These are phyloP conservation scores for Orthosia incerta DNA, from an alignment of 2,888 invertebrate genomes.

Conservation along the genomic window DNA sequence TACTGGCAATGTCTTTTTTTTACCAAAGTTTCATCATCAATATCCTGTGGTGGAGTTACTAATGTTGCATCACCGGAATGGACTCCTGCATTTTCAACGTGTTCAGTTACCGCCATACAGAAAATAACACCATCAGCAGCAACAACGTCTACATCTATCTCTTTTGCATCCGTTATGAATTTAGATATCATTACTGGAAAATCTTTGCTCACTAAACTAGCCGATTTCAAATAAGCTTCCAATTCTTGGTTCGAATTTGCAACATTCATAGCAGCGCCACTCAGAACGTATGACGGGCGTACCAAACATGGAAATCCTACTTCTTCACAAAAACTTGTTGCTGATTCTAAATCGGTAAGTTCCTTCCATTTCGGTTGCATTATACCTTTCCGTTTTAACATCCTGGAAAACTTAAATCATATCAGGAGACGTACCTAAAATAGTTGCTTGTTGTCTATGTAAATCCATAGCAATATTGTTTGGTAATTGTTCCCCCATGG, in stretches of 20 bases:
- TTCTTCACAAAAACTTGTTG: conserved; percentile 97
- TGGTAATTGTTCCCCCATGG: conserved; percentile 99
- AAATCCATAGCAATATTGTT: conserved; percentile 99
- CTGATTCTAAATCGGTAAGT: conserved; percentile 97
- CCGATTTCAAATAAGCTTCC: conserved; percentile 97
- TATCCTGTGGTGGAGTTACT: conserved; percentile 99
- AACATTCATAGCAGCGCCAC: conserved; percentile 99
- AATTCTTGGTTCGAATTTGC: conserved; percentile 98
- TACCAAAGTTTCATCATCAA: conserved; percentile 97
- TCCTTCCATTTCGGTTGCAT: conserved; percentile 99
- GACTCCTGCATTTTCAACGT: conserved; percentile 99
- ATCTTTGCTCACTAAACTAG: conserved; percentile 98
- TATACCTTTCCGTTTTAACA: conserved; percentile 98
- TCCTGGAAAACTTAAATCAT: conserved; percentile 99
- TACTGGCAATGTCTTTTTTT: conserved; percentile 96
- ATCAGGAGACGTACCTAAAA: conserved; percentile 98
- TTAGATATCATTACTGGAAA: conserved; percentile 99
- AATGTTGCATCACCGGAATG: conserved; percentile 99
- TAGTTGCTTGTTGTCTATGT: conserved; percentile 96
- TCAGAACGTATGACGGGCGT: conserved; percentile 99
- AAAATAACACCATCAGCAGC: conserved; percentile 98
- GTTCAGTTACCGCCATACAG: conserved; percentile 99
- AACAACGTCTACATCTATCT: conserved; percentile 99
- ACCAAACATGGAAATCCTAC: conserved; percentile 99
- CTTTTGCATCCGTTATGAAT: conserved; percentile 99